Percentiles rank a stretch among this genome's conserved stretches.
Evolutionary conservation across 2,888 invertebrate genomes (phyloP).

Genomic region (Uloborus plumipes): DNA sequence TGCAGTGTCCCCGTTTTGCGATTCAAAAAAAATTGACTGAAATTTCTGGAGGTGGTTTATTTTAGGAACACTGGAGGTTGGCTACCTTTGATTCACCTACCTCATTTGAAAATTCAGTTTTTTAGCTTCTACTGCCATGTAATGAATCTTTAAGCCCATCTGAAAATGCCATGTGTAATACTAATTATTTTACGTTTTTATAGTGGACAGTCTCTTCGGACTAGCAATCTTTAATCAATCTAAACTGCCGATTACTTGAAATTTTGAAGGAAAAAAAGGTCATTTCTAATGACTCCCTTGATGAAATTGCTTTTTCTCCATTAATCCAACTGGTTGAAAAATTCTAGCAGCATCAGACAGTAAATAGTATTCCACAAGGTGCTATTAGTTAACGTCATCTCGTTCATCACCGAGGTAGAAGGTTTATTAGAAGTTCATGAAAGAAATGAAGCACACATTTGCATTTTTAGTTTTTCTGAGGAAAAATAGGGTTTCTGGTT

Average conservation of each 20-base stretch:
- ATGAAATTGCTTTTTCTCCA: conserved; percentile 4
- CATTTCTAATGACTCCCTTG: conserved; percentile 47
- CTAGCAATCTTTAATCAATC: conserved; percentile 27
- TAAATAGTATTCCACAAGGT: conserved; percentile 36
- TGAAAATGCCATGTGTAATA: too few relatives aligned
- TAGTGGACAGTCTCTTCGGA: too few relatives aligned
- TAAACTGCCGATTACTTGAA: conserved; percentile 8
- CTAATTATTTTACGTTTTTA: neutral
- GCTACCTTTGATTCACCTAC: too few relatives aligned
- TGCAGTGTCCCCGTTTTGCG: too few relatives aligned
- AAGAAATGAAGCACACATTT: too few relatives aligned
- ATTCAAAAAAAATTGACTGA: too few relatives aligned
- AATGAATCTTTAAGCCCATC: neutral
- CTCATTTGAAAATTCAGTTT: neutral
- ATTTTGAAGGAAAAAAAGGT: conserved; percentile 21
- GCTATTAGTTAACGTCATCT: conserved; percentile 23
- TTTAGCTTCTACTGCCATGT: neutral
- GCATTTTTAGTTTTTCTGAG: too few relatives aligned
- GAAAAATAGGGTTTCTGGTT: too few relatives aligned
- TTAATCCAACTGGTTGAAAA: conserved; percentile 13
- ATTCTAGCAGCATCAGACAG: neutral
- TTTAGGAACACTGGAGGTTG: too few relatives aligned
- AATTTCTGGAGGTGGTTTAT: too few relatives aligned
- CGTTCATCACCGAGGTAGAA: too few relatives aligned
- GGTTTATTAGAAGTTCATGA: too few relatives aligned